These are phyloP conservation scores for Parotocinclus haroldoi DNA, from an alignment of 2,797 vertebrate species.

Conservation along the genomic window DNA sequence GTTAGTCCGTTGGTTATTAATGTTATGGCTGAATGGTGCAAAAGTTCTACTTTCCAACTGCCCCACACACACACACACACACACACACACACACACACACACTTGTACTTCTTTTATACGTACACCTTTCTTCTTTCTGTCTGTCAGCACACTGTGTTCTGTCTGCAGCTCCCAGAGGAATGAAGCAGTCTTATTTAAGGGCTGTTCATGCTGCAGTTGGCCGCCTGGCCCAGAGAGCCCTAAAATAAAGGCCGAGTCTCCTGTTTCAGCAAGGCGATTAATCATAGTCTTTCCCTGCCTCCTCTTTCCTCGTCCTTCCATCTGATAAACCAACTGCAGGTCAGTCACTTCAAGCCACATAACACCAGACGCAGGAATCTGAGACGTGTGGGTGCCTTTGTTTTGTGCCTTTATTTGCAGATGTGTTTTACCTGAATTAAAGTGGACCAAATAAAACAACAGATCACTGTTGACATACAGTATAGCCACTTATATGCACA, in stretches of 20 bases:
- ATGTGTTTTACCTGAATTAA: constrained; percentile 29
- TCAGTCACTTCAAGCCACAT: constrained; percentile 9
- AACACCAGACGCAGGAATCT: constrained; percentile 4
- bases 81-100: too few species aligned
- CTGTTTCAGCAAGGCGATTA: constrained; percentile 51
- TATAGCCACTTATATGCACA: constrained; percentile 18
- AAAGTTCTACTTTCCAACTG: too few species aligned
- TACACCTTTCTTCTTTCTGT: constrained; percentile 3
- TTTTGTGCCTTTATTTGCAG: constrained; percentile 44
- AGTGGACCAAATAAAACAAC: constrained; percentile 37
- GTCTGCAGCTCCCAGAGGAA: constrained; percentile 44
- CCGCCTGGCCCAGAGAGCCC: constrained; percentile 24
- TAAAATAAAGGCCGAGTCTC: constrained; percentile 69
- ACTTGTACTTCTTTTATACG: not conserved
- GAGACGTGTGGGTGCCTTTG: constrained; percentile 10
- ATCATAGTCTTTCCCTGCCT: constrained; percentile 36
- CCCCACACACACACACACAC: too few species aligned
- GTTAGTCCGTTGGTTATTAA: too few species aligned
- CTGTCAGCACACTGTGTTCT: constrained; percentile 38
- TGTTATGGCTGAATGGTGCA: too few species aligned
- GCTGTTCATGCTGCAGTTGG: constrained; percentile 22
- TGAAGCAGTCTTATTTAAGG: constrained; percentile 39
- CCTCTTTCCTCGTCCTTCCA: constrained; percentile 39
- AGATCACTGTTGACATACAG: constrained; percentile 28
- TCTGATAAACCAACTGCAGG: constrained; percentile 65